A percentile compares a stretch with the other conserved stretches of the same genome.
Evolutionary conservation across 2,797 vertebrate genomes (phyloP).

Genomic region (Xenentodon cancila): DNA sequence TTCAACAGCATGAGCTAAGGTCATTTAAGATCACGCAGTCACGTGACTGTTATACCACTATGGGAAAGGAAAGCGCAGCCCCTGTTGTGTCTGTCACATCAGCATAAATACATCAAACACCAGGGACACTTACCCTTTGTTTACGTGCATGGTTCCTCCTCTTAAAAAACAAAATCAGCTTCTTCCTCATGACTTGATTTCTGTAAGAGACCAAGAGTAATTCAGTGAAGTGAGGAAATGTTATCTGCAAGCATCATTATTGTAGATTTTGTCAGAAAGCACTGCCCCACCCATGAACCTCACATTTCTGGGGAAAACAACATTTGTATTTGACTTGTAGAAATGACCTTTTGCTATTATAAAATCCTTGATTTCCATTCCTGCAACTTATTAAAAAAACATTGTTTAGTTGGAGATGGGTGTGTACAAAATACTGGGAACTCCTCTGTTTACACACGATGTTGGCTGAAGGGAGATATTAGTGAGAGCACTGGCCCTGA

Average conservation of each 20-base stretch:
- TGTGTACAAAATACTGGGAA: slow-evolving; percentile 48
- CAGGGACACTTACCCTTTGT: slow-evolving; percentile 89
- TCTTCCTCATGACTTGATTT: slow-evolving; percentile 99
- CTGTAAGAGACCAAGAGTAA: slow-evolving; percentile 78
- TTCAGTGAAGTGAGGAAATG: background rate
- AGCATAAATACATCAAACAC: slow-evolving; percentile 23
- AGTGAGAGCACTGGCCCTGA: slow-evolving; percentile 42
- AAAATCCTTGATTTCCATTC: slow-evolving; percentile 5
- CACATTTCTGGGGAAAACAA: background rate
- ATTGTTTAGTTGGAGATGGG: slow-evolving; percentile 32
- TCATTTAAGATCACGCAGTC: slow-evolving; percentile 22
- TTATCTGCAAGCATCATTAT: background rate
- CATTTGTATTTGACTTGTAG: background rate
- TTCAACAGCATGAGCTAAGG: slow-evolving; percentile 14
- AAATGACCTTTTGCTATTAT: background rate
- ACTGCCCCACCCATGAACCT: background rate
- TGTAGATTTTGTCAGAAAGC: background rate
- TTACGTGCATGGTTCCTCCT: slow-evolving; percentile 98
- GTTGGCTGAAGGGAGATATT: slow-evolving; percentile 24
- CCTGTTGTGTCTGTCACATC: slow-evolving; percentile 15
- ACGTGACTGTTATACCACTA: slow-evolving; percentile 11
- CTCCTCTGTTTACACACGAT: slow-evolving; percentile 48
- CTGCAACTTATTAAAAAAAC: background rate
- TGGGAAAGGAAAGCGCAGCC: slow-evolving; percentile 2
- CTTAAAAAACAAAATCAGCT: slow-evolving; percentile 99